Evolutionary conservation across 1,140 invertebrate genomes (phyloP), one percentile per base, ranked within the genome.

Genomic region (Zelostemma sp.): DNA sequence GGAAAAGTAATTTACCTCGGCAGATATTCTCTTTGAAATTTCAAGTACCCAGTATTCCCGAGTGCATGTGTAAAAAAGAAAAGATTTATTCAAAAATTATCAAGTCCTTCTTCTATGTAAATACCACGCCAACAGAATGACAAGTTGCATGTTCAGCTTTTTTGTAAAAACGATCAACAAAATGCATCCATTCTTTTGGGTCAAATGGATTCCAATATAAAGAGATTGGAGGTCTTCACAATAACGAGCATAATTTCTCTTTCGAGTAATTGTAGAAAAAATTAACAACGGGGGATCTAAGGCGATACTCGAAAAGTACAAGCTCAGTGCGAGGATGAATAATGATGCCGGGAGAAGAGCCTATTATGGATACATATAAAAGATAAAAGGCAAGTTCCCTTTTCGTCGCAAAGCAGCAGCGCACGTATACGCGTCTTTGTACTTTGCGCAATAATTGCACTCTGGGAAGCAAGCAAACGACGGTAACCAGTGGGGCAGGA

Each of bases 321-420:
- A 43, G 41, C 15, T 64, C 74, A 70, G 80, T 70, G 80, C 73
- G 69, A 81, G 72, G 76, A 83, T 82, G 85, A 87, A 88, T 88
- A 86, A 88, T 87, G 80, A 87, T 85, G 41, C 77, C 74, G 71
- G 65, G 74, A 75, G 74, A 69, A 73, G 41, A 43, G 5, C 16
- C 2, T 43, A 68, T 60, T 53, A 62, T 65, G 58, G 61, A 49
- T 51, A 35, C 2, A 9, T 9, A 35, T 35, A 19, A 58, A 71
- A 69, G 63, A 66, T 70, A 70, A 69, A 66, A 67, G 50, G 49
- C 45, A 38, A 63, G 47, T 17, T 50, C 14, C 58, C 43, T 18
- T 17, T 68, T 35, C 50, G 50, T 54, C 33, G 43, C 16, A 15
- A 45, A 59, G 40, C 50, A 31, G 67, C n/a, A 56, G 75, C 75